phyloP scores from a whole-genome alignment of 2,888 invertebrate species.

The Cyclophora punctaria region DNA sequence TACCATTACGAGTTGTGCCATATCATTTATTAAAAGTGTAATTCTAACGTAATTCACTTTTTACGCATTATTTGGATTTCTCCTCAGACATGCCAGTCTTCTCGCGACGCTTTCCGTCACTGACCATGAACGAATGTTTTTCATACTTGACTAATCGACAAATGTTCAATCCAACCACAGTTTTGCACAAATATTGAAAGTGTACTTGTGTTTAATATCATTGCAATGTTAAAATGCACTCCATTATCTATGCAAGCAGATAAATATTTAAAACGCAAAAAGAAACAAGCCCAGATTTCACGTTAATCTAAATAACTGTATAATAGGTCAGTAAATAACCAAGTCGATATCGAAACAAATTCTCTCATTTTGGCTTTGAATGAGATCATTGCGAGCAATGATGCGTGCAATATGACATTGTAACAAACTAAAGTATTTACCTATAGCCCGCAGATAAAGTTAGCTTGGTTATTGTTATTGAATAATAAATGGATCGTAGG shows the following conservation, averaged over 20 bases:
- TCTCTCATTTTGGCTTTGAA: constrained; percentile 27
- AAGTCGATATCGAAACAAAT: constrained; percentile 4
- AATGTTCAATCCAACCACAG: neutral
- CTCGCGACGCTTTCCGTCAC: constrained; percentile 30
- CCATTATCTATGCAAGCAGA: neutral
- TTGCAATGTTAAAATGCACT: neutral
- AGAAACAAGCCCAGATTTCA: too few species aligned
- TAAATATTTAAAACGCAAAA: too few species aligned
- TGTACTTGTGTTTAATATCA: neutral
- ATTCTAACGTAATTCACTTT: constrained; percentile 10
- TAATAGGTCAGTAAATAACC: neutral
- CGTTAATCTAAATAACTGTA: neutral
- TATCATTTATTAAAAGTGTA: too few species aligned
- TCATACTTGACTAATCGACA: constrained; percentile 2
- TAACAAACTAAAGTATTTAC: constrained; percentile 28
- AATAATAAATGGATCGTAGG: constrained; percentile 6
- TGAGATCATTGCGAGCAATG: constrained; percentile 40
- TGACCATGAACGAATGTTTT: constrained; percentile 20
- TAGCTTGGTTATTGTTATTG: constrained; percentile 27
- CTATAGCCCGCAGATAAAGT: constrained; percentile 35
- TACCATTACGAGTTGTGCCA: too few species aligned
- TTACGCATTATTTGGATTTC: constrained; percentile 32
- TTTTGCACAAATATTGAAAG: neutral
- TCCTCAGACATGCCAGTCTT: constrained; percentile 31
- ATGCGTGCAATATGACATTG: constrained; percentile 52